Evolutionary conservation across 2,797 vertebrate species (phyloP), one percentile per base, ranked within the genome.

Genomic region (Anas acuta): DNA sequence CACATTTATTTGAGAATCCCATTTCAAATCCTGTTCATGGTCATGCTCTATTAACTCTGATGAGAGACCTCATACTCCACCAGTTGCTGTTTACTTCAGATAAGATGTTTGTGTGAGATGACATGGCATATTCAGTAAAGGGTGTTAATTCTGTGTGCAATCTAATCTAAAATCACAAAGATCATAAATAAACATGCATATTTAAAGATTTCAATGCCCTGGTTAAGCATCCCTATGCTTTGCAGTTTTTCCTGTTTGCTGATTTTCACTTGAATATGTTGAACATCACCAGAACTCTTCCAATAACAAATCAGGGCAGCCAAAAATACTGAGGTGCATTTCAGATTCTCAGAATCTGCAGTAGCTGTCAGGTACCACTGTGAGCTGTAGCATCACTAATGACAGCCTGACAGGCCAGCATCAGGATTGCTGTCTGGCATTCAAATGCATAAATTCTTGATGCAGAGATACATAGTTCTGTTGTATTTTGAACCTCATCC

Each of bases 401-500:
- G 70, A 41, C 58, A 92, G 23, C 45, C 62, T 78, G 82, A 56
- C 58, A 91, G 58, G 30, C 72, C 33, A 83, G 35, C 30, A 21
- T 62, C 76, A 76, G 51, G 43, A 57, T 20, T 79, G 51, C 25
- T 84, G 43, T 57, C 60, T 93, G 74, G 35, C 73, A 74, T 91
- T 94, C 74, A 90, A 75, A 84, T 86, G 62, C 70, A 26, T 78
- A 84, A 87, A 75, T 88, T 73, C 26, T 69, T 87, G 47, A 47
- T 69, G 49, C 25, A 53, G 33, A 41, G 12, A 75, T 73, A 19
- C 60, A 28, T 20, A 53, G 66, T 75, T 89, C 54, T 87, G 13
- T 61, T 75, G 51, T 57, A 32, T 45, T 93, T 86, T 91, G 73
- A 75, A 73, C 76, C 85, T 91, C 30, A 21, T 93, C 35, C 15